Evolutionary conservation across 2,888 invertebrate genomes (phyloP).

Genomic region (Cheilosia grossa): DNA sequence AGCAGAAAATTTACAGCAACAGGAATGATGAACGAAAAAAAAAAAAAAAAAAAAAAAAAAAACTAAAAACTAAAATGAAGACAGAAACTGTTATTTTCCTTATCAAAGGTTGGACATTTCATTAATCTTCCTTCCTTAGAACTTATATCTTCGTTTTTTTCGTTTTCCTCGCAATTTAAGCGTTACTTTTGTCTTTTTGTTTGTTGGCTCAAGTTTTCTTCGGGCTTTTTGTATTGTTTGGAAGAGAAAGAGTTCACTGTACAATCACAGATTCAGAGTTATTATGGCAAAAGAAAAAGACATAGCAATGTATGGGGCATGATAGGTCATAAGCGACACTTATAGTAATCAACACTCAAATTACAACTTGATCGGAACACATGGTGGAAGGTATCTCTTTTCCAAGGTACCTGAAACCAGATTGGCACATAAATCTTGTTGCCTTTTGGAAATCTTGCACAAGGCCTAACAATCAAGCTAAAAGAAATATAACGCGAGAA

Average conservation of each 20-base stretch:
- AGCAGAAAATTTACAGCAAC: constrained; percentile 51
- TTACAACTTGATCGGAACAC: too few relatives aligned
- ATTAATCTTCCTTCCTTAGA: constrained; percentile 69
- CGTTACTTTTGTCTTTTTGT: constrained; percentile 35
- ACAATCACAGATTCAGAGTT: constrained; percentile 22
- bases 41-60: constrained; percentile 6
- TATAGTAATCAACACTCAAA: too few relatives aligned
- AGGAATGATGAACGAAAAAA: constrained; percentile 42
- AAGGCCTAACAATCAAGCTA: neutral
- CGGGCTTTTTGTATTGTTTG: constrained; percentile 41
- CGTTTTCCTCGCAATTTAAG: constrained; percentile 51
- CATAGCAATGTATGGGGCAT: neutral
- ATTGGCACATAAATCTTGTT: constrained; percentile 1
- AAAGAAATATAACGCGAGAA: neutral
- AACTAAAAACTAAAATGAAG: constrained; percentile 56
- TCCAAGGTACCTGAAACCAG: too few relatives aligned
- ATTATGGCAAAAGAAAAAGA: constrained; percentile 4
- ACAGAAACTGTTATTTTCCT: constrained; percentile 73
- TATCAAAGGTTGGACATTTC: constrained; percentile 73
- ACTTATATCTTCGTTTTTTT: constrained; percentile 72
- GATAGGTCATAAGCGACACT: too few relatives aligned
- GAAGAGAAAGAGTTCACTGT: neutral
- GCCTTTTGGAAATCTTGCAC: neutral
- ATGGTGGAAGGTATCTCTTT: too few relatives aligned
- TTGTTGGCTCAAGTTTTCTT: constrained; percentile 13